Percentiles rank a stretch among this genome's conserved stretches.
These are phyloP conservation scores for Neopipo cinnamomea DNA, from an alignment of 2,113 vertebrate species.

Conservation along the genomic window DNA sequence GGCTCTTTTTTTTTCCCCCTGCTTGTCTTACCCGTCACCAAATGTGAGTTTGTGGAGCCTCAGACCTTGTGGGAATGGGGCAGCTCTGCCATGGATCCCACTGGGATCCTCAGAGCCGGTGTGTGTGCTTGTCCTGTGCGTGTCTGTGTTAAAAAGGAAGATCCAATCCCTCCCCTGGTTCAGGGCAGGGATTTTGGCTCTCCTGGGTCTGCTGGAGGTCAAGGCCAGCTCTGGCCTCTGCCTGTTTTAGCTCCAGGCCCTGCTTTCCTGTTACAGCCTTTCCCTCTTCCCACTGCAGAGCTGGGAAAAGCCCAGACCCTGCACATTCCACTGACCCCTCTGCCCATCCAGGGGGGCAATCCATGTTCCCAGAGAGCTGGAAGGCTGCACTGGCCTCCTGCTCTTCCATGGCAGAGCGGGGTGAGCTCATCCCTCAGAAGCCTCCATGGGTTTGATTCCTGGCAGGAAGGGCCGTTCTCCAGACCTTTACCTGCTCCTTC, in stretches of 20 bases:
- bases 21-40: background rate
- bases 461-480: background rate
- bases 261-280: background rate
- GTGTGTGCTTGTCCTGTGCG: rapidly evolving
- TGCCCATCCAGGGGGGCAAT: background rate
- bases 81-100: background rate
- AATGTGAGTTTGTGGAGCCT: background rate
- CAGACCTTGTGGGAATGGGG: background rate
- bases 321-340: background rate
- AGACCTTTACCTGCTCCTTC: background rate
- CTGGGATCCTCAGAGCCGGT: rapidly evolving
- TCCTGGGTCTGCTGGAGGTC: rapidly evolving
- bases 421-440: background rate
- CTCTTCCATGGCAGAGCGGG: background rate
- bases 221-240: background rate
- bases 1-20: background rate
- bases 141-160: background rate
- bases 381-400: background rate
- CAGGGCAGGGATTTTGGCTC: background rate
- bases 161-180: rapidly evolving
- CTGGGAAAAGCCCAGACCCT: background rate
- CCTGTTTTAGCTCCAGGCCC: background rate
- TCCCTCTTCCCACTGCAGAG: background rate
- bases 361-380: background rate
- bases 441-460: background rate